Percentiles rank a stretch among this genome's conserved stretches.
These are phyloP conservation scores for Gandaritis pyraliata DNA, from an alignment of 2,888 invertebrate species.

Conservation along the genomic window DNA sequence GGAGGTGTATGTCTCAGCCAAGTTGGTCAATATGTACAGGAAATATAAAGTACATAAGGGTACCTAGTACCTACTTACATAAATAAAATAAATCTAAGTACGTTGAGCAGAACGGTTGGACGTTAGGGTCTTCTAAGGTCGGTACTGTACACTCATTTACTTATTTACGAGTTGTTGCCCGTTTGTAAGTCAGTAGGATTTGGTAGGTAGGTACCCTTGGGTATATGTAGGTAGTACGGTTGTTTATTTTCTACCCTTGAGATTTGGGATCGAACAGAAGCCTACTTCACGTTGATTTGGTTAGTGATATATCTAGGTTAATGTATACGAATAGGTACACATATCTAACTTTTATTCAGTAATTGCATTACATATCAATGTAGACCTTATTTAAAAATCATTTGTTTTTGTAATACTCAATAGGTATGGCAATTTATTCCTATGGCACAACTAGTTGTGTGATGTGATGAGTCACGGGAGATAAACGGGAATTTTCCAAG, in stretches of 20 bases:
- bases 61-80: slow-evolving; percentile 22
- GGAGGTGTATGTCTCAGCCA: no score
- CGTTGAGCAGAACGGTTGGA: slow-evolving; percentile 23
- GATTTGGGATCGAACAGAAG: slow-evolving; percentile 19
- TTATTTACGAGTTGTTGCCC: slow-evolving; percentile 32
- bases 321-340: no score
- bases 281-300: slow-evolving; percentile 24
- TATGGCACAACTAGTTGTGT: no score
- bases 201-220: slow-evolving; percentile 13
- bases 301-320: not conserved
- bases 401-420: no score
- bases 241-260: slow-evolving; percentile 19
- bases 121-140: slow-evolving; percentile 32
- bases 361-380: no score
- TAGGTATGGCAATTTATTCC: no score
- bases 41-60: no score
- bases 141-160: slow-evolving; percentile 34
- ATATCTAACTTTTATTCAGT: no score
- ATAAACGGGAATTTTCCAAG: no score
- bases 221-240: slow-evolving; percentile 2
- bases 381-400: no score
- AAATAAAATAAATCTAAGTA: slow-evolving; percentile 38
- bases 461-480: no score
- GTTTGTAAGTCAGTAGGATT: slow-evolving; percentile 24
- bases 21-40: no score